Evolutionary conservation across 92 coral and sea anemone species (phyloP).

Genomic region (Micromussa lordhowensis): DNA sequence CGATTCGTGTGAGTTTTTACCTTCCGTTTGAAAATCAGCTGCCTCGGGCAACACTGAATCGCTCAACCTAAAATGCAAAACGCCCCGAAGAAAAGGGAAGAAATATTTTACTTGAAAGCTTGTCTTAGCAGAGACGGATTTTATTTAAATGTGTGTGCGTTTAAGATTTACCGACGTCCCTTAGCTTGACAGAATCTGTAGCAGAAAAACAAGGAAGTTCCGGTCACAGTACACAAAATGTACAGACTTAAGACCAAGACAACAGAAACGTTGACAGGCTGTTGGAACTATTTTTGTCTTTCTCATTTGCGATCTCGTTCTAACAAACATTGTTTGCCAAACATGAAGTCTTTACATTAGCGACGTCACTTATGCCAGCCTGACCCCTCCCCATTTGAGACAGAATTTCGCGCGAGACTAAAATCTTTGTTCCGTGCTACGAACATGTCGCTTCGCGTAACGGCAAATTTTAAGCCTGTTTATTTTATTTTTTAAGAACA

Average conservation of each 20-base stretch:
- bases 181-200: constrained; percentile 17
- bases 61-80: neutral
- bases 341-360: constrained; percentile 19
- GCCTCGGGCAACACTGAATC: neutral
- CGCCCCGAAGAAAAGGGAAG: neutral
- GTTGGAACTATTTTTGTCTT: constrained; percentile 14
- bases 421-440: neutral
- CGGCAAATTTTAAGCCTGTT: neutral
- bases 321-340: constrained; percentile 17
- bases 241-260: neutral
- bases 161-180: neutral
- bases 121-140: neutral
- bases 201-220: constrained; percentile 5
- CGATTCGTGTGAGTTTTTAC: neutral
- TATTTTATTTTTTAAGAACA: neutral
- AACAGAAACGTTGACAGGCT: neutral
- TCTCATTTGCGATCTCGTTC: constrained; percentile 1
- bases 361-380: neutral
- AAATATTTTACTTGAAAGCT: neutral
- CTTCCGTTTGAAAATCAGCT: constrained; percentile 7
- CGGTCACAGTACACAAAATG: neutral
- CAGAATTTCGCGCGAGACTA: neutral
- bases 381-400: neutral
- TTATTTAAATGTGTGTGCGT: neutral
- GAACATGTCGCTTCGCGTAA: neutral